Evolutionary conservation across 2,113 vertebrate genomes (phyloP), one percentile per base, ranked within the genome.

Genomic region (Delphinus delphis): DNA sequence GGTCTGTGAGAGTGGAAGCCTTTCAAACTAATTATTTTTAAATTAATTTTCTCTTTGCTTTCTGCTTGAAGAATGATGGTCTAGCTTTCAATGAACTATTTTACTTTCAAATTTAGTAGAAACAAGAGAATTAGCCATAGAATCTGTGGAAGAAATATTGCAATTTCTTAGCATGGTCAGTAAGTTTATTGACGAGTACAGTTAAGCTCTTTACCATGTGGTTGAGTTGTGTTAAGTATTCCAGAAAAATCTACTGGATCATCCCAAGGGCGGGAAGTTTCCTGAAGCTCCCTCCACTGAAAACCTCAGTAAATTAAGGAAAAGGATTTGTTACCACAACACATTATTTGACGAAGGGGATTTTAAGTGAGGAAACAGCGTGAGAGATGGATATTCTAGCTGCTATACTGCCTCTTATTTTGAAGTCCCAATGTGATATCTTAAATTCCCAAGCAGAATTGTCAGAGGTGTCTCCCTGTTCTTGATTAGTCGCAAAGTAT

Each of bases 11-110:
- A 88, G 91, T 96, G 88, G 96, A 98, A 98, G 97, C 88, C 88
- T 96, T 97, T 97, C 88, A 96, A 96, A 95, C 92, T 96, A 98
- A 98, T 98, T 98, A 98, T 93, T 89, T 77, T 96, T 81, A 92
- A 90, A 71, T 98, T 98, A 93, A 97, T 83, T 94, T 95, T 71
- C 68, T 93, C 88, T 98, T 98, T 97, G 95, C 81, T 98, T 98
- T 98, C 90, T 97, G 84, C 90, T 96, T 98, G 65, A 97, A 98
- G 92, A 94, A 96, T 89, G 55, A 93, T 92, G 97, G 87, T 89
- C 94, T 96, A 96, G 88, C 73, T 97, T 96, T 77, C 96, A 97
- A 95, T 97, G 95, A 98, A 93, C 96, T 94, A 92, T 68, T 97
- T 98, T 97, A 97, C 95, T 98, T 96, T 96, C 74, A 97, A 81